Percentiles rank a stretch among this genome's conserved stretches.
Evolutionary conservation across 2,888 invertebrate species (phyloP).

Genomic region (Meandrusa payeni): DNA sequence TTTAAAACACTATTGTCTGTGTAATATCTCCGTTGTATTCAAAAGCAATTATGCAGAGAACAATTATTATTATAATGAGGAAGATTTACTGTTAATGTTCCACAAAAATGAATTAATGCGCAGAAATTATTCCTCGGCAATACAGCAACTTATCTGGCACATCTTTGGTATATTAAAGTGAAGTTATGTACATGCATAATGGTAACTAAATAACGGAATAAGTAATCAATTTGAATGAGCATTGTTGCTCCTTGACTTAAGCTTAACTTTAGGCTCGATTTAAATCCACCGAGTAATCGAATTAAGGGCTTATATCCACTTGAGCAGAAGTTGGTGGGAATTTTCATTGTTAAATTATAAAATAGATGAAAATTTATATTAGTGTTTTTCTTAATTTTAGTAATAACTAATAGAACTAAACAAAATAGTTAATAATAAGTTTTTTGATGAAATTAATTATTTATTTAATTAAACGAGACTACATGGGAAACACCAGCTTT

Average conservation of each 20-base stretch:
- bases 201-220: conserved; percentile 3
- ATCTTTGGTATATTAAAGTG: conserved; percentile 15
- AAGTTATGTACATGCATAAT: conserved; percentile 20
- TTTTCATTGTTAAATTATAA: no score
- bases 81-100: conserved; percentile 15
- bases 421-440: no score
- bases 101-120: conserved; percentile 6
- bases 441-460: no score
- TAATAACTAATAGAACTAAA: no score
- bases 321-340: no score
- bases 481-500: no score
- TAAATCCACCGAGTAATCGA: conserved; percentile 12
- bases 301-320: no score
- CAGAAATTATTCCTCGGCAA: conserved; percentile 10
- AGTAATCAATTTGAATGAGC: conserved; percentile 23
- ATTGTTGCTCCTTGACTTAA: conserved; percentile 1
- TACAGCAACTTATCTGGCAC: conserved; percentile 9
- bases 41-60: not conserved
- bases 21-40: no score
- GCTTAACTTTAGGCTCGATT: conserved; percentile 3
- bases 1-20: no score
- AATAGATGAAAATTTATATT: no score
- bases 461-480: no score
- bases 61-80: not conserved
- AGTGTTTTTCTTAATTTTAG: no score